Evolutionary conservation across 2,113 vertebrate species (phyloP), one percentile per base, ranked within the genome.

Genomic region (Bucco capensis): DNA sequence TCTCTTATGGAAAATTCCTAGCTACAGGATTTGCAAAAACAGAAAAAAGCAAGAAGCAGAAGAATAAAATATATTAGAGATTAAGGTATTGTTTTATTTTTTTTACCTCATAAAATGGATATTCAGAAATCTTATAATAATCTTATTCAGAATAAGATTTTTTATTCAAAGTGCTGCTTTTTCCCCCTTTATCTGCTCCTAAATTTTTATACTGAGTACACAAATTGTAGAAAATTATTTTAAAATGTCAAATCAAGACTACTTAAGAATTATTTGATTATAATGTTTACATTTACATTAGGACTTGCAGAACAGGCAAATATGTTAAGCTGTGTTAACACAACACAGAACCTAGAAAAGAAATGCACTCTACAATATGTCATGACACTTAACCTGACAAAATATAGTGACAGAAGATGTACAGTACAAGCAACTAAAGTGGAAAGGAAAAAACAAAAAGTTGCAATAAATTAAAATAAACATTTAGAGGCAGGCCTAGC

Each of bases 401-500:
- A 95, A 95, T 58, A 77, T 40, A 88, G 82, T 47, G 79, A 83
- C 72, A 81, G 88, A 83, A 84, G 56, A 76, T 92, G 65, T 87
- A 79, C 71, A 88, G 92, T 64, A 83, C 75, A 95, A 95, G 84
- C 74, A 80, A 80, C 93, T 94, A 75, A 96, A 42, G 89, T 96
- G 85, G 51, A 72, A 96, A 97, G 76, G 87, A 96, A 93, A 95
- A 93, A 94, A 93, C 74, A 78, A 96, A 92, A 96, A 86, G 86
- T 49, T 80, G 62, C 57, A 95, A 93, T 86, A 96, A 94, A 96
- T 95, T 74, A 97, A 97, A 97, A 93, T 80, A 97, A 97, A 96
- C 95, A 97, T 95, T 97, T 94, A 97, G 95, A 96, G 64, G 86
- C 81, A 96, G 92, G 93, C 93, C 96, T 96, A 93, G 92, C 96